A percentile compares a stretch with the other conserved stretches of the same genome.
phyloP scores from a whole-genome alignment of 2,113 vertebrate species.

The Bujurquina vittata region DNA sequence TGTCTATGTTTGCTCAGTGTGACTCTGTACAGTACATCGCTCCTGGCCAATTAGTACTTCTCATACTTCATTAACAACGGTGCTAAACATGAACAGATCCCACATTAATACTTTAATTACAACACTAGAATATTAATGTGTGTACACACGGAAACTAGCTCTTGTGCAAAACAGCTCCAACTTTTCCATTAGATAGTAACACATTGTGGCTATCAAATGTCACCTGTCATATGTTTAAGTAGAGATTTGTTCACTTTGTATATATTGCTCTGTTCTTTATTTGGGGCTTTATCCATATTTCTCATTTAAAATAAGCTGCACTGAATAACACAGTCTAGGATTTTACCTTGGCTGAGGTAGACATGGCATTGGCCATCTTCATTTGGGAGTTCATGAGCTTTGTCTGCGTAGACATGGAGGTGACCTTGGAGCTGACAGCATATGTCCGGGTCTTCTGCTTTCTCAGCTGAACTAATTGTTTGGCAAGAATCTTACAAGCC shows the following conservation, averaged over 20 bases:
- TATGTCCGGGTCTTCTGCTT: conserved; percentile 97
- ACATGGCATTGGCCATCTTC: conserved; percentile 99
- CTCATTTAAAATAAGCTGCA: neutral
- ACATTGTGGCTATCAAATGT: neutral
- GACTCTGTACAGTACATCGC: conserved; percentile 37
- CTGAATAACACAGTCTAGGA: neutral
- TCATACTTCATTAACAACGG: conserved; percentile 62
- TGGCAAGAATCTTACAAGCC: conserved; percentile 95
- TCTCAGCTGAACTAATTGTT: conserved; percentile 92
- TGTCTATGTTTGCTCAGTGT: conserved; percentile 30
- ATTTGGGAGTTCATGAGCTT: conserved; percentile 99
- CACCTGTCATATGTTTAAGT: neutral
- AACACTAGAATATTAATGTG: conserved; percentile 23
- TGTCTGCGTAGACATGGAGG: conserved; percentile 95
- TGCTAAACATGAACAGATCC: conserved; percentile 35
- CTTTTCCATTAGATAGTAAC: neutral
- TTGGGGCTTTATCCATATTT: neutral
- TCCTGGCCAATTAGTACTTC: conserved; percentile 39
- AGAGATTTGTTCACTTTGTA: neutral
- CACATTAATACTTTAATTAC: conserved; percentile 40
- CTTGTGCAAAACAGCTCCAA: neutral
- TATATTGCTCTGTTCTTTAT: neutral
- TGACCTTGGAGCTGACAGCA: conserved; percentile 97
- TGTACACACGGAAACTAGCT: conserved; percentile 22
- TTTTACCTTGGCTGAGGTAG: conserved; percentile 91